phyloP scores from a whole-genome alignment of 1,140 invertebrate species.

The Berghia stephanieae region DNA sequence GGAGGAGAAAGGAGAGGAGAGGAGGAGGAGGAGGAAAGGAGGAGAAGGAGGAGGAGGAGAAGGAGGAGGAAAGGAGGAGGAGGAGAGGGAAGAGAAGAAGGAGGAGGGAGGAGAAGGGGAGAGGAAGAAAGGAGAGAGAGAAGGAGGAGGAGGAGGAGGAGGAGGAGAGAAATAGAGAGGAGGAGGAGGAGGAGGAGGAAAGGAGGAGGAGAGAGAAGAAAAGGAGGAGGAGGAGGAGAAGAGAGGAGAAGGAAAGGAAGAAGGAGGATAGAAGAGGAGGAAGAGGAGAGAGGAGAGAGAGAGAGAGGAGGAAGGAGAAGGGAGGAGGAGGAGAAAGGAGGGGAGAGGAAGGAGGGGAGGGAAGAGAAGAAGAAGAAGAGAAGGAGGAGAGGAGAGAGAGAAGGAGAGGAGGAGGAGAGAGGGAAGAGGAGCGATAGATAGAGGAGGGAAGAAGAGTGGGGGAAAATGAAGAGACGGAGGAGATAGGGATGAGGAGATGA shows the following conservation, averaged over 20 bases:
- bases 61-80: background rate
- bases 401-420: background rate
- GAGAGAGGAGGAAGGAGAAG: background rate
- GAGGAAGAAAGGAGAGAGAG: background rate
- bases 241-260: background rate
- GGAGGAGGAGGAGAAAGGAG: background rate
- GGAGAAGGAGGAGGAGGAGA: background rate
- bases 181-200: too few species aligned
- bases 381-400: background rate
- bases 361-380: too few species aligned
- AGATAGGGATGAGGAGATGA: background rate
- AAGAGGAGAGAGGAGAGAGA: background rate
- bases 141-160: background rate
- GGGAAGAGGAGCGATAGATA: background rate
- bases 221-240: background rate
- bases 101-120: background rate
- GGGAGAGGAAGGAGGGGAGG: background rate
- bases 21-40: background rate
- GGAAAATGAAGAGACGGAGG: background rate
- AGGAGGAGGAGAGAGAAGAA: background rate
- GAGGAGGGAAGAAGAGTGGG: conserved; percentile 1
- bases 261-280: background rate
- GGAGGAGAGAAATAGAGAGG: background rate
- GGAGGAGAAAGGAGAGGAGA: background rate
- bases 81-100: background rate